phyloP scores from a whole-genome alignment of 1,140 invertebrate species.

The Globodera ellingtonae region DNA sequence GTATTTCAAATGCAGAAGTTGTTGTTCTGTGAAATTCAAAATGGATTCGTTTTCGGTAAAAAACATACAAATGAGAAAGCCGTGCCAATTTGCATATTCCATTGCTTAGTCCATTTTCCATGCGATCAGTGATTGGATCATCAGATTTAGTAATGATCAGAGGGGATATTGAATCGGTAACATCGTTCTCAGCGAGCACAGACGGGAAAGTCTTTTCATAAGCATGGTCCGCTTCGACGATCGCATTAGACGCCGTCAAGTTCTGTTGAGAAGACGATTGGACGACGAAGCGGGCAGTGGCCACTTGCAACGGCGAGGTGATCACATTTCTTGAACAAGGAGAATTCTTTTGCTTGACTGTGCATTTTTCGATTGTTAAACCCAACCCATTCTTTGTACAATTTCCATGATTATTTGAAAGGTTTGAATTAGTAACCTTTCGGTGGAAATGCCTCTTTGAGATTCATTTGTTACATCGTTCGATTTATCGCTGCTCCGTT shows the following conservation, averaged over 20 bases:
- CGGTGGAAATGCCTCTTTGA: too few relatives aligned
- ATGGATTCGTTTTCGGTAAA: neutral
- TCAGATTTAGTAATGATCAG: neutral
- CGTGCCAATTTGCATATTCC: neutral
- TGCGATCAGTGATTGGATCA: neutral
- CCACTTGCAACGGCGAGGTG: neutral
- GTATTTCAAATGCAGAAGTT: neutral
- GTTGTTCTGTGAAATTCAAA: neutral
- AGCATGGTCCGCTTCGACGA: neutral
- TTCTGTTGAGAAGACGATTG: neutral
- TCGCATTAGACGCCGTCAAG: neutral
- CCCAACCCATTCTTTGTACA: too few relatives aligned
- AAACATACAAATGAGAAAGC: neutral
- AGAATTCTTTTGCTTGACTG: too few relatives aligned
- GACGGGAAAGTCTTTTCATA: neutral
- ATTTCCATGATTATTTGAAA: too few relatives aligned
- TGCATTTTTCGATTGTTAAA: too few relatives aligned
- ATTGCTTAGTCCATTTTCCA: slow-evolving; percentile 1
- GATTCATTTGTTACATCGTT: neutral
- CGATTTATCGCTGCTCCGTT: neutral
- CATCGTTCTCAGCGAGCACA: neutral
- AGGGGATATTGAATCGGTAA: neutral
- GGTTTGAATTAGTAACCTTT: neutral
- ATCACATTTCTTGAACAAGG: too few relatives aligned
- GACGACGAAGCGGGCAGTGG: neutral